These are phyloP conservation scores for Rotaria socialis DNA, from an alignment of 2,888 invertebrate species.

Conservation along the genomic window DNA sequence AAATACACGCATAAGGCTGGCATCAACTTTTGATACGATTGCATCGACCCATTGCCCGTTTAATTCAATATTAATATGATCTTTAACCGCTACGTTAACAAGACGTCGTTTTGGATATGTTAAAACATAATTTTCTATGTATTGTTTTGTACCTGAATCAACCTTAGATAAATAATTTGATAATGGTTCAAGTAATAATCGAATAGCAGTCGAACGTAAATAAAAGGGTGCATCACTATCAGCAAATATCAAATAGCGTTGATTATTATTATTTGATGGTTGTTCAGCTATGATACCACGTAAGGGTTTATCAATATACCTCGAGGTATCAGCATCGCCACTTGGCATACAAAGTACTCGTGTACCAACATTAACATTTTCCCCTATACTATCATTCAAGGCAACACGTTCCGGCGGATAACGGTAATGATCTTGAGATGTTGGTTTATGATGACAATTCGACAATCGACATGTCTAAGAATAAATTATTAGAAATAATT, in stretches of 20 bases:
- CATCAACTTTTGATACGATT: slow-evolving; percentile 20
- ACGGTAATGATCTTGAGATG: slow-evolving; percentile 12
- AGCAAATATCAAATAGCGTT: slow-evolving; percentile 33
- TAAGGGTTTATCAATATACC: slow-evolving; percentile 24
- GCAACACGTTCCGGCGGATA: background rate
- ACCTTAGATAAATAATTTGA: slow-evolving; percentile 28
- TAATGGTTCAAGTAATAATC: slow-evolving; percentile 25
- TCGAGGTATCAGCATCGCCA: background rate
- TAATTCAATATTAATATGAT: slow-evolving; percentile 24
- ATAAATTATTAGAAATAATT: background rate
- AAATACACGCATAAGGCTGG: slow-evolving; percentile 21
- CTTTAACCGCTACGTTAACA: background rate
- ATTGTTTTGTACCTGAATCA: slow-evolving; percentile 29
- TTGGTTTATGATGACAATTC: slow-evolving; percentile 21
- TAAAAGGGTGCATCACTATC: slow-evolving; percentile 1
- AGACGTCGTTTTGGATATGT: slow-evolving; percentile 36
- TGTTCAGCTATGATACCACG: slow-evolving; percentile 24
- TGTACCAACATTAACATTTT: slow-evolving; percentile 18
- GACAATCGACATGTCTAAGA: slow-evolving; percentile 22
- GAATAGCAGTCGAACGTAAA: background rate
- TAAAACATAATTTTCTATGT: slow-evolving; percentile 27
- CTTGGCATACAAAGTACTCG: slow-evolving; percentile 31
- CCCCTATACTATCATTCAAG: background rate
- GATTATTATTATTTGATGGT: background rate
- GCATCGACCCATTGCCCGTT: slow-evolving; percentile 23